Evolutionary conservation across 2,888 invertebrate genomes (phyloP).

Genomic region (Cabera pusaria): DNA sequence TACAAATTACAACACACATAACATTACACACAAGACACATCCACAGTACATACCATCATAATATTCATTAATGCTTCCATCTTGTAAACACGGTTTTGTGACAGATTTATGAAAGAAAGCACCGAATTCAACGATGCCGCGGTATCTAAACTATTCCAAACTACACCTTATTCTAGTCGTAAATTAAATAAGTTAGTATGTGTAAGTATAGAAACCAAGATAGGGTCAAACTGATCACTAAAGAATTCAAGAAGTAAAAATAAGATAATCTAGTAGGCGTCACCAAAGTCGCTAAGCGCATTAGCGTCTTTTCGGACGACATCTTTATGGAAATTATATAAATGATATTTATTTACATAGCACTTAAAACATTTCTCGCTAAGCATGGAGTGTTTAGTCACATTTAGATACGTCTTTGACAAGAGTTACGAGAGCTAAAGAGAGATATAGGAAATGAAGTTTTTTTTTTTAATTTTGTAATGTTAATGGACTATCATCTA

Average conservation of each 20-base stretch:
- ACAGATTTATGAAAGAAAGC: no score
- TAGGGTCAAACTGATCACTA: slow-evolving; percentile 1
- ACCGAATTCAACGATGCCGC: slow-evolving; percentile 33
- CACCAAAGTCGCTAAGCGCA: slow-evolving; percentile 2
- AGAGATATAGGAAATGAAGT: no score
- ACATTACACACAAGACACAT: no score
- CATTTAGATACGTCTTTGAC: no score
- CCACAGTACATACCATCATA: no score
- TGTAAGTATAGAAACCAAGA: slow-evolving; percentile 9
- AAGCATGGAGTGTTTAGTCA: background rate
- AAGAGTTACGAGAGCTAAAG: no score
- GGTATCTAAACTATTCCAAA: slow-evolving; percentile 14
- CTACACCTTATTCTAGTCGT: slow-evolving; percentile 16
- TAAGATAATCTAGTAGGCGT: background rate
- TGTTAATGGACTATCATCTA: no score
- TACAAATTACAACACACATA: no score
- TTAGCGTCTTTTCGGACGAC: slow-evolving; percentile 4
- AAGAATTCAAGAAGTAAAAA: no score
- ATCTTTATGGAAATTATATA: slow-evolving; percentile 1
- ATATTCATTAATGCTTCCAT: no score
- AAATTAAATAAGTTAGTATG: slow-evolving; percentile 15
- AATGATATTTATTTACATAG: slow-evolving; percentile 4
- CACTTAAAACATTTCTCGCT: background rate
- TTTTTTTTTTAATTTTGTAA: no score
- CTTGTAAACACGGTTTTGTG: no score